Percentiles rank a stretch among this genome's conserved stretches.
These are phyloP conservation scores for Deladenus siricidicola DNA, from an alignment of 2,888 invertebrate species.

Conservation along the genomic window DNA sequence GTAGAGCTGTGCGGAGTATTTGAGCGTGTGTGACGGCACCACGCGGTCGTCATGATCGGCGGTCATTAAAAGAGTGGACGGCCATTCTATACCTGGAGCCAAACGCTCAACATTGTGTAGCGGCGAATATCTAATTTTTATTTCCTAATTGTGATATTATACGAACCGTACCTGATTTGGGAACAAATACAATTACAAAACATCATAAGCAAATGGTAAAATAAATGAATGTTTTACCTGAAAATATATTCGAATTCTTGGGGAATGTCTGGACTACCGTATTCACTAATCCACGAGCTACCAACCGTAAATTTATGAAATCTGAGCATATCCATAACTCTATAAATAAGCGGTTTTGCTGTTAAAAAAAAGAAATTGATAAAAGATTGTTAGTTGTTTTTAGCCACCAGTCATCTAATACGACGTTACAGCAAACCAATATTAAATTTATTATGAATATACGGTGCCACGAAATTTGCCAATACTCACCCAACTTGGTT, in stretches of 20 bases:
- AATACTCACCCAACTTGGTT: conserved; percentile 79
- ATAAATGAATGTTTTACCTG: conserved; percentile 2
- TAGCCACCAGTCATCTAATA: no score
- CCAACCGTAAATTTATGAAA: conserved; percentile 98
- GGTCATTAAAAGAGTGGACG: conserved; percentile 76
- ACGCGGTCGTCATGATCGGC: conserved; percentile 98
- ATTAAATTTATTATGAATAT: no score
- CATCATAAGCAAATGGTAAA: no score
- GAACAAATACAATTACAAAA: not conserved
- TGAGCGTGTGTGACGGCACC: conserved; percentile 90
- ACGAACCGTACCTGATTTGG: not conserved
- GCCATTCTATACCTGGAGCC: conserved; percentile 65
- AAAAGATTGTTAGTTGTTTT: no score
- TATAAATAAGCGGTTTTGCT: conserved; percentile 57
- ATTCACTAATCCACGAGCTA: conserved; percentile 89
- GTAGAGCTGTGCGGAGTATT: conserved; percentile 84
- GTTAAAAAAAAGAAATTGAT: conserved; percentile 9
- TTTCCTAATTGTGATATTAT: not conserved
- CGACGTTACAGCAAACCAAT: no score
- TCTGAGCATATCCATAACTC: conserved; percentile 90
- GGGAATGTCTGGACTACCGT: conserved; percentile 75
- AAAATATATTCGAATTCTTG: conserved; percentile 76
- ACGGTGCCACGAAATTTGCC: no score
- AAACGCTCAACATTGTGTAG: conserved; percentile 78
- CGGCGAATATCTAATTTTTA: conserved; percentile 66